Base-by-base conservation (phyloP, 2,797 vertebrate species). In the Gymnothorax javanicus region DNA sequence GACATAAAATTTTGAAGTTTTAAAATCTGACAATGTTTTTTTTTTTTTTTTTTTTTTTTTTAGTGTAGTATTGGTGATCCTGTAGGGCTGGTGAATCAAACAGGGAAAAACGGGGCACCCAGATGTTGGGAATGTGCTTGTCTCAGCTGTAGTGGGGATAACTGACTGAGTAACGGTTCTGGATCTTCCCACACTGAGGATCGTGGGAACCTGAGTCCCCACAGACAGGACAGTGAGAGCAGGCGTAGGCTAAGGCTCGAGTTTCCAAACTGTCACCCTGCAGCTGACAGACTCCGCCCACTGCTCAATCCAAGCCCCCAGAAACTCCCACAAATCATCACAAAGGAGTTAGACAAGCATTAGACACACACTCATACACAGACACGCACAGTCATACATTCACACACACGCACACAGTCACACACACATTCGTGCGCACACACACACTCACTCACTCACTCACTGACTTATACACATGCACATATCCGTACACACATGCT, bases 251-350 rank as follows among this genome's bases (percentile, higher is more conserved):
- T 93, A 94, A 95, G 94, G 95, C 94, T 95, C 94, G 95, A 95
- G 93, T 92, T 93, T 94, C 92, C 94, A 95, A 96, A 96, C 95
- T 94, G 95, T 95, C 94, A 94, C 91, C 54, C 88, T 90, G 89
- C 92, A 87, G 86, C 89, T 89, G 43, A 85, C 84, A 86, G 84
- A 89, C 85, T 86, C 89, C 85, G 85, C 79, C 88, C 86, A 84
- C 52, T 87, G 84, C 79, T 33, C 73, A 77, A 54, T 57, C 87
- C 86, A 13, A 17, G 60, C 75, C 23, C 43, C 27, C 43, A 75
- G 89, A 91, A 91, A 90, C 91, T 90, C 92, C 90, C 92, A 92
- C 90, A 91, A 82, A 84, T 82, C 90, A 90, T 87, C 88, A 90
- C 86, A 90, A 91, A 91, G 27, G 58, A 91, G 85, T 88, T 89